Conservation (phyloP, 2,888 invertebrate genomes). For the Ophonus ardosiacus region DNA sequence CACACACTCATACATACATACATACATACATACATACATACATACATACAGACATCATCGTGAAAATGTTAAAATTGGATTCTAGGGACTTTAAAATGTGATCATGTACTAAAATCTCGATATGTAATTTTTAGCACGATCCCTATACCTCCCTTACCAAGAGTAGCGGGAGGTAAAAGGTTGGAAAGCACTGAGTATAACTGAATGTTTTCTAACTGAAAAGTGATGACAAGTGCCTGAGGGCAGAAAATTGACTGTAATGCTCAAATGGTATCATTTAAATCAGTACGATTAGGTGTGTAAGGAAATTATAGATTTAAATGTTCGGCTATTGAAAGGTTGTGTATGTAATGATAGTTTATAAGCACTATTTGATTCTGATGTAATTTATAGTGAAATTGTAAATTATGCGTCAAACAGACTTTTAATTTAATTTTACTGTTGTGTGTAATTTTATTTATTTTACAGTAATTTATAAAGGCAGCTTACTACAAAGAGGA, state of each 20-base stretch:
- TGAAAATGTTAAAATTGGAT: no score
- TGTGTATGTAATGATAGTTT: slow-evolving; percentile 36
- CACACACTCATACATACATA: no score
- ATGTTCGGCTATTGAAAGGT: slow-evolving; percentile 30
- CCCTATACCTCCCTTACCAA: no score
- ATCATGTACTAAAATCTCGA: no score
- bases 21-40: no score
- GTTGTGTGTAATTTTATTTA: slow-evolving; percentile 34
- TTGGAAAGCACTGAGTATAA: no score
- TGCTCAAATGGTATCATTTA: slow-evolving; percentile 43
- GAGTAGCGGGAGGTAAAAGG: no score
- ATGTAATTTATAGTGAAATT: background rate
- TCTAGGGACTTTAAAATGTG: no score
- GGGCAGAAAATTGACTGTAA: slow-evolving; percentile 43
- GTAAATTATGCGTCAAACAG: slow-evolving; percentile 5
- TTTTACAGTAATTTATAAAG: slow-evolving; percentile 34
- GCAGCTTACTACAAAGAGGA: slow-evolving; percentile 36
- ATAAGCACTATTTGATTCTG: slow-evolving; percentile 17
- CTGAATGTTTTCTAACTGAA: slow-evolving; percentile 54
- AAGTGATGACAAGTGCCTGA: slow-evolving; percentile 59
- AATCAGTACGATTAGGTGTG: slow-evolving; percentile 6
- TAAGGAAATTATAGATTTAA: slow-evolving; percentile 21
- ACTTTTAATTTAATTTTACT: slow-evolving; percentile 37
- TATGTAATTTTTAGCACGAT: no score
- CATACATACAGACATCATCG: no score